Percentiles rank a stretch among this genome's conserved stretches.
Conservation (phyloP, 2,113 vertebrate genomes). For the Muntiacus muntjak region DNA sequence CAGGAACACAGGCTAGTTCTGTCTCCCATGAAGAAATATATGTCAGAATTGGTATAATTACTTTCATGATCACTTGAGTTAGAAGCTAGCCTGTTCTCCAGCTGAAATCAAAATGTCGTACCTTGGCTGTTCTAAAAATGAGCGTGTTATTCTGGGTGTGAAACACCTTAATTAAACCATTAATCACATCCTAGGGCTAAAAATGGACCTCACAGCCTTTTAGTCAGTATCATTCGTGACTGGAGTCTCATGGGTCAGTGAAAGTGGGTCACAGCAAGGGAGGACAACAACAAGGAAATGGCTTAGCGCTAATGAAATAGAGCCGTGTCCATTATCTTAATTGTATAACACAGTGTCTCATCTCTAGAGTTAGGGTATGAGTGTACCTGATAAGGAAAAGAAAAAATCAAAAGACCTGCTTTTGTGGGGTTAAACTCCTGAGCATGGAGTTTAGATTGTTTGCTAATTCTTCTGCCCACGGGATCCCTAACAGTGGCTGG, state of each 20-base stretch:
- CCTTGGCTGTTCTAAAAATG: neutral
- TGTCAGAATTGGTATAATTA: neutral
- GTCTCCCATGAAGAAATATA: neutral
- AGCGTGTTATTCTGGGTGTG: neutral
- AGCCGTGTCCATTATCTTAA: neutral
- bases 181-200: neutral
- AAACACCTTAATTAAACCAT: neutral
- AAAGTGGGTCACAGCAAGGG: neutral
- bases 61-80: neutral
- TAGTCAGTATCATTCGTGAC: neutral
- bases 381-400: neutral
- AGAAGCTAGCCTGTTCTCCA: neutral
- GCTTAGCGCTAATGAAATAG: neutral
- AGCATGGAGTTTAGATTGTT: neutral
- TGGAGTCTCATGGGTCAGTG: neutral
- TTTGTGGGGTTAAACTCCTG: neutral
- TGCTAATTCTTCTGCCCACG: neutral
- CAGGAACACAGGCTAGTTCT: neutral
- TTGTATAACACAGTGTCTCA: neutral
- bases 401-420: neutral
- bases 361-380: neutral
- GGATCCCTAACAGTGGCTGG: neutral
- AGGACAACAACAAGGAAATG: neutral
- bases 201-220: neutral
- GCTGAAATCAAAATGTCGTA: neutral